A percentile compares a stretch with the other conserved stretches of the same genome.
Evolutionary conservation across 2,888 invertebrate genomes (phyloP).

Genomic region (Pocota personata): DNA sequence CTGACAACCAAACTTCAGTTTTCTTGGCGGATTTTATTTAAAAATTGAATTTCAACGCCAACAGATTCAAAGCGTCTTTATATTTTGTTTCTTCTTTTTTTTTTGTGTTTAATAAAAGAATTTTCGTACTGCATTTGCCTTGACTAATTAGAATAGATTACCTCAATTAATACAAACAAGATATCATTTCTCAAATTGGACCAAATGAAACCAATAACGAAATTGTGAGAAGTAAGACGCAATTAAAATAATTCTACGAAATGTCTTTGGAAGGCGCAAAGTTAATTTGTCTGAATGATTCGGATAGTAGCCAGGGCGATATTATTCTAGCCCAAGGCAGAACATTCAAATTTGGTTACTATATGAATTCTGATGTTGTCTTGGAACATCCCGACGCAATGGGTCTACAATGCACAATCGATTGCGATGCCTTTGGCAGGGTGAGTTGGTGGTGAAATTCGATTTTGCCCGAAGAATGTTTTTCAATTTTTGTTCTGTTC

Average conservation of each 20-base stretch:
- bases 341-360: constrained; percentile 80
- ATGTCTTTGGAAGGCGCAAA: constrained; percentile 81
- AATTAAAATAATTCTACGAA: constrained; percentile 41
- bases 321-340: constrained; percentile 78
- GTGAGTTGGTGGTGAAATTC: constrained; percentile 76
- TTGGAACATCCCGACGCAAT: constrained; percentile 77
- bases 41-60: constrained; percentile 66
- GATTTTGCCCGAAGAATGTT: neutral
- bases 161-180: neutral
- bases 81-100: neutral
- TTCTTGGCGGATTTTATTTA: constrained; percentile 56
- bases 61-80: constrained; percentile 26
- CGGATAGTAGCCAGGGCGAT: constrained; percentile 48
- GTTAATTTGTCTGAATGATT: constrained; percentile 77
- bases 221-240: neutral
- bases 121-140: neutral
- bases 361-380: constrained; percentile 78
- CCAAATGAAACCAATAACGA: neutral
- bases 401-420: constrained; percentile 80
- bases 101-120: neutral
- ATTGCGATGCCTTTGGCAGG: constrained; percentile 81
- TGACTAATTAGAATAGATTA: neutral
- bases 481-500: constrained; percentile 9
- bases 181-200: neutral
- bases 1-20: constrained; percentile 35